Conservation (phyloP, 2,113 vertebrate genomes). For the Cheilinus undulatus region DNA sequence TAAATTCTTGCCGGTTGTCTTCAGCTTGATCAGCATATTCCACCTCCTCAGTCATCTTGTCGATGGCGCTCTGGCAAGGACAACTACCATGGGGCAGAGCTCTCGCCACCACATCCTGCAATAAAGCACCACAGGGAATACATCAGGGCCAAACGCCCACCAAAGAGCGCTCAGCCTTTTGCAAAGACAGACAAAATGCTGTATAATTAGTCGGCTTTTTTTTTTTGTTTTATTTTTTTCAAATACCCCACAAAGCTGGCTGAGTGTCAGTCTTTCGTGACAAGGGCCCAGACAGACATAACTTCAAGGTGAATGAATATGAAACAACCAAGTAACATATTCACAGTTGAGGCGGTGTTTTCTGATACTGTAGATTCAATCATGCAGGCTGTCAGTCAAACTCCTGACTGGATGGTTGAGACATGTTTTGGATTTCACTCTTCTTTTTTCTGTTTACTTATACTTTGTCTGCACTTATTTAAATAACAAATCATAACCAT, state of each 20-base stretch:
- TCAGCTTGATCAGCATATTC: conserved; percentile 83
- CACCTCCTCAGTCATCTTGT: conserved; percentile 84
- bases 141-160: conserved; percentile 78
- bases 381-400: conserved; percentile 79
- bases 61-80: conserved; percentile 84
- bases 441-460: conserved; percentile 49
- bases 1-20: conserved; percentile 81
- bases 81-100: conserved; percentile 78
- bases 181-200: conserved; percentile 75
- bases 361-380: conserved; percentile 83
- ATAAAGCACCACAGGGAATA: conserved; percentile 75
- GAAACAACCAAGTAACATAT: conserved; percentile 82
- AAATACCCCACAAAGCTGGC: conserved; percentile 54
- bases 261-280: conserved; percentile 73
- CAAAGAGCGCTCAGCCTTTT: conserved; percentile 57
- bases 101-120: conserved; percentile 76
- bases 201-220: conserved; percentile 78
- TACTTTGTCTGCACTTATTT: conserved; percentile 55
- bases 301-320: conserved; percentile 84
- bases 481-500: conserved; percentile 73
- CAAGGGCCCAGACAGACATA: conserved; percentile 68
- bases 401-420: conserved; percentile 60
- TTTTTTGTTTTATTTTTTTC: conserved; percentile 41
- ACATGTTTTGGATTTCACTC: conserved; percentile 60
- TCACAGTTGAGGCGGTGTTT: conserved; percentile 69